Conservation (phyloP, 1,140 invertebrate genomes). For the Drosophila tristis region DNA sequence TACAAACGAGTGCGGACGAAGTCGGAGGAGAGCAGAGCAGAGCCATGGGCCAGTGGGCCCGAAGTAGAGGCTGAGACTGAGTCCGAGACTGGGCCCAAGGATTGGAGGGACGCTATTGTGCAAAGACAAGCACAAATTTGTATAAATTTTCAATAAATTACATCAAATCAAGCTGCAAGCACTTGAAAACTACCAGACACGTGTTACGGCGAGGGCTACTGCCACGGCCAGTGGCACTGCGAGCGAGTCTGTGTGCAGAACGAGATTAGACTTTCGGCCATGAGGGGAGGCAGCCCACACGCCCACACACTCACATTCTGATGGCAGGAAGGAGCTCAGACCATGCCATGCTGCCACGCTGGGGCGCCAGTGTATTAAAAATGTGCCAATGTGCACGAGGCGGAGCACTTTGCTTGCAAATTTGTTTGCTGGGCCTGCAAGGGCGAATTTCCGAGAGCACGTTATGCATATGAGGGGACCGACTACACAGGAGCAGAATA, state of each 20-base stretch:
- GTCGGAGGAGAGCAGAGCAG: neutral
- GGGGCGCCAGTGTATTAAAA: slow-evolving; percentile 46
- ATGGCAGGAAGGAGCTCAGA: neutral
- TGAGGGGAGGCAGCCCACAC: slow-evolving; percentile 3
- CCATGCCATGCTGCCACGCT: neutral
- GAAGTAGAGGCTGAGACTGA: neutral
- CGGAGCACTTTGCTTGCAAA: slow-evolving; percentile 52
- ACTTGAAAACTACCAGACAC: slow-evolving; percentile 60
- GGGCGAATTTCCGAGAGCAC: slow-evolving; percentile 36
- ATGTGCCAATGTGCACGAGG: slow-evolving; percentile 47
- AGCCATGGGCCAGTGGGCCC: slow-evolving; percentile 1
- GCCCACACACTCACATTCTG: slow-evolving; percentile 14
- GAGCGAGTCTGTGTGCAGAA: slow-evolving; percentile 36
- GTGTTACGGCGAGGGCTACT: slow-evolving; percentile 30
- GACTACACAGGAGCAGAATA: slow-evolving; percentile 5
- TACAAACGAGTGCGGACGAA: slow-evolving; percentile 42
- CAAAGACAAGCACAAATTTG: slow-evolving; percentile 67
- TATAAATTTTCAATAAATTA: slow-evolving; percentile 74
- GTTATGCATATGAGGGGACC: slow-evolving; percentile 46
- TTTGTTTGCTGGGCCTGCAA: slow-evolving; percentile 45
- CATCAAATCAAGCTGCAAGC: slow-evolving; percentile 68
- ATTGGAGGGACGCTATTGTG: slow-evolving; percentile 40
- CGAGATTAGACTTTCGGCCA: slow-evolving; percentile 26
- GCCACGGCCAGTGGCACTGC: no score
- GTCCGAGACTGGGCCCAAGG: slow-evolving; percentile 1